phyloP scores from a whole-genome alignment of 92 coral and sea anemone genomes.

The Epizoanthus fatuus region DNA sequence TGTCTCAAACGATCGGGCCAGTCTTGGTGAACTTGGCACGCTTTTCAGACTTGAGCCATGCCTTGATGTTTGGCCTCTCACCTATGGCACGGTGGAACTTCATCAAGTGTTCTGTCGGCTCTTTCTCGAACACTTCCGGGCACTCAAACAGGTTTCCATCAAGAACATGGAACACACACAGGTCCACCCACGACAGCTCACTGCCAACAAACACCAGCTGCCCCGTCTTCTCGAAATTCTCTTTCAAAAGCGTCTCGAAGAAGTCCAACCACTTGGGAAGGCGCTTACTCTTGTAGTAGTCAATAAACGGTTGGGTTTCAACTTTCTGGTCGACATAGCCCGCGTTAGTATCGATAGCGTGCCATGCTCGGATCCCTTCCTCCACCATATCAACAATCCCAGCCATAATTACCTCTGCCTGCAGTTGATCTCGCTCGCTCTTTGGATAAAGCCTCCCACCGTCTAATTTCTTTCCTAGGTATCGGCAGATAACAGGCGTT shows the following conservation, averaged over 20 bases:
- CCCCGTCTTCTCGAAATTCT: conserved; percentile 68
- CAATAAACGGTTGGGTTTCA: conserved; percentile 78
- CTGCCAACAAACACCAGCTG: conserved; percentile 70
- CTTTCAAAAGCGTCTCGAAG: conserved; percentile 79
- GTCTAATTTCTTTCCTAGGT: conserved; percentile 74
- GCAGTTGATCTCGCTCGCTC: conserved; percentile 70
- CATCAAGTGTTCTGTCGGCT: conserved; percentile 60
- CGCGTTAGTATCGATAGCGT: conserved; percentile 71
- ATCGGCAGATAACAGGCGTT: conserved; percentile 84
- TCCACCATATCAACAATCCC: conserved; percentile 76
- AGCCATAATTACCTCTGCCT: conserved; percentile 82
- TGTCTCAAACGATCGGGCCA: conserved; percentile 21
- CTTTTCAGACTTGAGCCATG: conserved; percentile 64
- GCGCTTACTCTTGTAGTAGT: conserved; percentile 76
- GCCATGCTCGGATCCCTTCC: conserved; percentile 79
- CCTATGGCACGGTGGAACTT: conserved; percentile 73
- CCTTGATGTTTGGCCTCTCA: conserved; percentile 73
- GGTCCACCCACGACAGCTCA: conserved; percentile 69
- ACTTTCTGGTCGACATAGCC: conserved; percentile 73
- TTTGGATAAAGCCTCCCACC: conserved; percentile 77
- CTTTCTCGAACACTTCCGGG: conserved; percentile 74
- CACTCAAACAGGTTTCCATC: conserved; percentile 75
- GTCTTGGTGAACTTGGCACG: conserved; percentile 70
- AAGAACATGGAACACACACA: conserved; percentile 68
- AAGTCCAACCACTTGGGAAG: conserved; percentile 80